Conservation (phyloP, 2,888 invertebrate species). For the Tridacna gigas region DNA sequence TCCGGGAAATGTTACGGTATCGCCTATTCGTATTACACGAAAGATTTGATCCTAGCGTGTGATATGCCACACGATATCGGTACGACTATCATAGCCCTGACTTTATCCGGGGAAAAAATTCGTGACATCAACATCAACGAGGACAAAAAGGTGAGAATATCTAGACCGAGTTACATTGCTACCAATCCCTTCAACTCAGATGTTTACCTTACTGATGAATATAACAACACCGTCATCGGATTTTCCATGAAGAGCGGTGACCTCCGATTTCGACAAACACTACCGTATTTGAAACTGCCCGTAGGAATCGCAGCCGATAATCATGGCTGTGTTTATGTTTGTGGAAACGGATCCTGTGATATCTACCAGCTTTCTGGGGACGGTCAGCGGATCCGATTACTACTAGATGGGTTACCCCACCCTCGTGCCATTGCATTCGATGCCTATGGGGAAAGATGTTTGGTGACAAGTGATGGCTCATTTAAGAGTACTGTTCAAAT, state of each 20-base stretch:
- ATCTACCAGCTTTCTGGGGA: constrained; percentile 62
- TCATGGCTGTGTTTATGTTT: constrained; percentile 64
- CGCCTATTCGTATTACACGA: constrained; percentile 58
- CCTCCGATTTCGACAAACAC: constrained; percentile 48
- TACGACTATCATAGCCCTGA: constrained; percentile 57
- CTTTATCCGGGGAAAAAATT: constrained; percentile 51
- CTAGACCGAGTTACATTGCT: constrained; percentile 58
- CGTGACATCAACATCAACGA: constrained; percentile 55
- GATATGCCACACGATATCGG: constrained; percentile 54
- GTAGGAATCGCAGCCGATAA: constrained; percentile 63
- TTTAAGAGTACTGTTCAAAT: constrained; percentile 62
- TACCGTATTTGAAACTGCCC: constrained; percentile 57
- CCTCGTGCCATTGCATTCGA: constrained; percentile 65
- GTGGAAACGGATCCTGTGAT: constrained; percentile 66
- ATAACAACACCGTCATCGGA: constrained; percentile 62
- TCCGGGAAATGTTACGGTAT: constrained; percentile 64
- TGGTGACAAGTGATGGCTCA: constrained; percentile 64
- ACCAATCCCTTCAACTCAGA: constrained; percentile 64
- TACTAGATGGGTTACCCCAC: constrained; percentile 59
- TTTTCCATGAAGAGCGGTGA: constrained; percentile 58
- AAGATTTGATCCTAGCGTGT: constrained; percentile 59
- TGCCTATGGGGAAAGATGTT: constrained; percentile 58
- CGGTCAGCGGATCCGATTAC: constrained; percentile 55
- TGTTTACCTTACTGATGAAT: constrained; percentile 63
- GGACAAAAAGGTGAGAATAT: constrained; percentile 47